Evolutionary conservation across 53 echinoderm and acorn worm species (phyloP).

Genomic region (Henricia sp.): DNA sequence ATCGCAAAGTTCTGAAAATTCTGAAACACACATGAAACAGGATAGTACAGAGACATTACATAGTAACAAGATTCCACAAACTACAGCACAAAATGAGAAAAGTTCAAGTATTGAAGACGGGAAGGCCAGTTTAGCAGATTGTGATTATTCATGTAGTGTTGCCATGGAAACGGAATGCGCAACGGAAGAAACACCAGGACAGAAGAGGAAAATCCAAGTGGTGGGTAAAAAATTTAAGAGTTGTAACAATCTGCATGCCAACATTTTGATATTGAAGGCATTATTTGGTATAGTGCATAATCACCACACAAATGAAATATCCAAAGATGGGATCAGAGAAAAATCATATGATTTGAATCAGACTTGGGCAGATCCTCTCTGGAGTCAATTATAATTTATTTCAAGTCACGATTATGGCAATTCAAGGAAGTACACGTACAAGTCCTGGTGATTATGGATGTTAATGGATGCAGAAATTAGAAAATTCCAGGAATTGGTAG

Average conservation of each 20-base stretch:
- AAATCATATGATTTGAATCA: too few species aligned
- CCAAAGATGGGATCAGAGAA: too few species aligned
- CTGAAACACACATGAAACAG: too few species aligned
- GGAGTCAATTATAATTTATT: too few species aligned
- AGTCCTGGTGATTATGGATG: too few species aligned
- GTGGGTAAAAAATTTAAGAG: constrained; percentile 2
- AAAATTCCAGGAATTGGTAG: too few species aligned
- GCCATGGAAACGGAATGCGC: constrained; percentile 23
- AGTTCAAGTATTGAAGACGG: neutral
- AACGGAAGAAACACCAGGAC: constrained; percentile 9
- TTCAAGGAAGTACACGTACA: too few species aligned
- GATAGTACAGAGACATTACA: neutral
- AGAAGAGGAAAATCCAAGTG: constrained; percentile 46
- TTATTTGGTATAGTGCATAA: neutral
- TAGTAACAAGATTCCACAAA: neutral
- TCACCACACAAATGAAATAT: neutral
- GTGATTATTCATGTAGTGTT: constrained; percentile 1
- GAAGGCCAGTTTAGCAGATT: neutral
- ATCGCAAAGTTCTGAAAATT: too few species aligned
- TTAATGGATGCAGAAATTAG: too few species aligned
- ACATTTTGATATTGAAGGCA: neutral
- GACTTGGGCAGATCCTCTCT: too few species aligned
- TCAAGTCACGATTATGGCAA: too few species aligned
- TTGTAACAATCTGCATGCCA: neutral
- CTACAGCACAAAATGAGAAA: neutral